A percentile compares a stretch with the other conserved stretches of the same genome.
phyloP scores from a whole-genome alignment of 2,797 vertebrate genomes.

The Loriculus beryllinus region DNA sequence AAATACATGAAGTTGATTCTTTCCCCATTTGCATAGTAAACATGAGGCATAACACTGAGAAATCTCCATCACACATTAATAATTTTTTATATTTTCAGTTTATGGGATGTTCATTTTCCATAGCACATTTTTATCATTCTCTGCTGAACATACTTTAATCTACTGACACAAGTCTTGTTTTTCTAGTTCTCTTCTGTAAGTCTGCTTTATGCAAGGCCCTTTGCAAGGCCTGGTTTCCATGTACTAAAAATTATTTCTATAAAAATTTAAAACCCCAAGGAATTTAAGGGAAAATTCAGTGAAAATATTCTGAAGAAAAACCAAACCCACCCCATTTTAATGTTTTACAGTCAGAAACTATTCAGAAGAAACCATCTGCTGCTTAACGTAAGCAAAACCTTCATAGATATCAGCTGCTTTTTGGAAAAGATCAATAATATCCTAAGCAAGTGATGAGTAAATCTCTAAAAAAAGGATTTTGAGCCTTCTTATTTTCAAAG shows the following conservation, averaged over 20 bases:
- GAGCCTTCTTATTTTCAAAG: slow-evolving; percentile 21
- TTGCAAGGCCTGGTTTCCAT: neutral
- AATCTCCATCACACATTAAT: neutral
- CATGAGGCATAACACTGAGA: neutral
- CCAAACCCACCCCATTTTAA: neutral
- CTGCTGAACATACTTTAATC: neutral
- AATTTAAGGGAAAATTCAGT: neutral
- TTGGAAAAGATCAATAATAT: slow-evolving; percentile 38
- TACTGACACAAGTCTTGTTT: neutral
- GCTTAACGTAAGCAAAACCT: slow-evolving; percentile 13
- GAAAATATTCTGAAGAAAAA: slow-evolving; percentile 1
- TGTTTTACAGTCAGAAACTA: slow-evolving; percentile 12
- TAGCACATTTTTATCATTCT: neutral
- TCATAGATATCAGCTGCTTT: slow-evolving; percentile 11
- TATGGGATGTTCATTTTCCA: neutral
- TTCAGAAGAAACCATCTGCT: slow-evolving; percentile 46
- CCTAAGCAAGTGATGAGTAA: neutral
- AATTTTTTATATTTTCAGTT: neutral
- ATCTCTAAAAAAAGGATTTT: slow-evolving; percentile 13
- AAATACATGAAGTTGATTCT: neutral
- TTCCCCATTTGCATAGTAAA: neutral
- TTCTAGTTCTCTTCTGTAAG: neutral
- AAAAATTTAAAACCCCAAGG: neutral
- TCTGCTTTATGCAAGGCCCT: neutral
- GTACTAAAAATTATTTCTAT: neutral